Conservation (phyloP, 2,797 vertebrate genomes). For the Sphaeramia orbicularis region DNA sequence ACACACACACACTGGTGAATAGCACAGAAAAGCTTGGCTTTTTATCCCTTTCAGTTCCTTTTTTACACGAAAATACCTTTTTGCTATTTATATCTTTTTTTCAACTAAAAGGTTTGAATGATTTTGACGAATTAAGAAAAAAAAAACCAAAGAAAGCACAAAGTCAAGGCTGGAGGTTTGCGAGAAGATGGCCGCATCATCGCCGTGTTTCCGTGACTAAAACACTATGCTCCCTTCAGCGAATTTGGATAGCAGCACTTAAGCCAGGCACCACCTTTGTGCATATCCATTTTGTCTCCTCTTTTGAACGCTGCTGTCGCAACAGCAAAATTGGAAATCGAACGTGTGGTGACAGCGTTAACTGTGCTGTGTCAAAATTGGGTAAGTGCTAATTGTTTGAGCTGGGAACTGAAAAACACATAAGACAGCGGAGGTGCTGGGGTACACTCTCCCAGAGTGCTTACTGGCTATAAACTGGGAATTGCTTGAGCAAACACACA, state of each 20-base stretch:
- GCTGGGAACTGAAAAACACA: conserved; percentile 62
- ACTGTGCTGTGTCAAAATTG: conserved; percentile 86
- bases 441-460: conserved; percentile 67
- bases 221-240: conserved; percentile 54
- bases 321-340: conserved; percentile 88
- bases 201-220: conserved; percentile 44
- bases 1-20: conserved; percentile 14
- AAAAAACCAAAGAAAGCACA: background rate
- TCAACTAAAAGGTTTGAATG: background rate
- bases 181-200: conserved; percentile 43
- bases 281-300: conserved; percentile 57
- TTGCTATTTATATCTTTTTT: conserved; percentile 4
- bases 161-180: conserved; percentile 17
- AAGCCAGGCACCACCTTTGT: conserved; percentile 40
- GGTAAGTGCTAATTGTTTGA: conserved; percentile 77
- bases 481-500: conserved; percentile 67
- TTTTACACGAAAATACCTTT: conserved; percentile 12
- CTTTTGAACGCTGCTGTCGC: conserved; percentile 64
- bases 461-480: conserved; percentile 66
- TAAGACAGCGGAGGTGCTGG: conserved; percentile 62
- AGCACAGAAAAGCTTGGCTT: conserved; percentile 17
- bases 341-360: conserved; percentile 84
- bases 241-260: conserved; percentile 54
- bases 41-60: conserved; percentile 29
- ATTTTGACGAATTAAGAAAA: conserved; percentile 5